Base-by-base conservation (phyloP, 2,113 vertebrate genomes). In the Cygnus buccinator region DNA sequence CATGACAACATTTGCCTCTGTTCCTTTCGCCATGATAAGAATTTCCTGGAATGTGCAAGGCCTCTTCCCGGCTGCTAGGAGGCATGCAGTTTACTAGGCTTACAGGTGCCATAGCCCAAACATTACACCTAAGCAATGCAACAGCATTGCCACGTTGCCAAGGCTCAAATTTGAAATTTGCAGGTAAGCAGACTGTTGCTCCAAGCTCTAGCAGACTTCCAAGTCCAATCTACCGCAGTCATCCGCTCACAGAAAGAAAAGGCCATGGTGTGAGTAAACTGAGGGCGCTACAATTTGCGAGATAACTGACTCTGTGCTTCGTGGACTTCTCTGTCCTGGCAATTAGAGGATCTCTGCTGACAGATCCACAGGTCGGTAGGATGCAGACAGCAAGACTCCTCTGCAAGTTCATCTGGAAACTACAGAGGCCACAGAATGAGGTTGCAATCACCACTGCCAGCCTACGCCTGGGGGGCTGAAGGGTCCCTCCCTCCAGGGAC, bases 381-480 rank as follows among this genome's bases (percentile, higher is more conserved):
- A 35, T 5, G 46, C 84, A 52, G 80, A 46, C 63, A 81, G 74
- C 87, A 65, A 59, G 82, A 41, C 35, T 85, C 44, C 65, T 62
- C 13, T 28, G 6, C 20, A 3, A 54, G n/a, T 46, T 50, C 77
- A 71, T 10, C 61, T 72, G 68, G 68, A 57, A 66, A 44, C 17
- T 6, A n/a, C 3, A 1, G 77, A 61, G 84, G 72, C 4, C 67
- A 20, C 48, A 14, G 79, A 8, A 3, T 2, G 29, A 74, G 70
- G 33, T 1, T 13, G 44, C 28, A 8, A 44, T 15, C 57, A n/a
- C 29, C 35, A 3, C 33, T 2, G 58, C 29, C 75, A 79, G 62
- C n/a, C 75, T 41, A 0, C 0, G 3, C 41, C 65, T 18, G 1
- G 0, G 4, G 73, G 52, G 65, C 20, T 18, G 1, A 8, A 25